Evolutionary conservation across 2,797 vertebrate species (phyloP).

Genomic region (Paguma larvata): DNA sequence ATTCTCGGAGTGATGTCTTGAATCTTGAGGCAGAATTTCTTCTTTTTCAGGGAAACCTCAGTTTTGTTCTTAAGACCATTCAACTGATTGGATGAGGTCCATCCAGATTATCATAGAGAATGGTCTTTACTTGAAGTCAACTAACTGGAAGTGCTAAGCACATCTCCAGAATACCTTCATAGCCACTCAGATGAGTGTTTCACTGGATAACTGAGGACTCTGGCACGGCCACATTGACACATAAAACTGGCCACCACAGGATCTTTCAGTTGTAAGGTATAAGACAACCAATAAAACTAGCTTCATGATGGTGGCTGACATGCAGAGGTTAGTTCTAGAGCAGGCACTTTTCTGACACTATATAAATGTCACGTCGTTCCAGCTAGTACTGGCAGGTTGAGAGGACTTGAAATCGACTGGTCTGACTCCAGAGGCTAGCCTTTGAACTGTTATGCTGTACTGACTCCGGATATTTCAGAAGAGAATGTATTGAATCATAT

Average conservation of each 20-base stretch:
- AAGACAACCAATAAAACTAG: background rate
- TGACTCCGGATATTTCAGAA: background rate
- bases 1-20: background rate
- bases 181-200: background rate
- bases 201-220: background rate
- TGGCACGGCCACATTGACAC: background rate
- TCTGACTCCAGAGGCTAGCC: background rate
- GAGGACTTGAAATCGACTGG: background rate
- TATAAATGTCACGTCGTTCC: background rate
- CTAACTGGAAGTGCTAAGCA: background rate
- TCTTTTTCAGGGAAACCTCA: background rate
- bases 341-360: background rate
- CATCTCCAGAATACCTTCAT: background rate
- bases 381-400: background rate
- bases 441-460: background rate
- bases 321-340: background rate
- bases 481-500: background rate
- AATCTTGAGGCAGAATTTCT: conserved; percentile 3
- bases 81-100: background rate
- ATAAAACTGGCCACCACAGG: background rate
- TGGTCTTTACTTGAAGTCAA: background rate
- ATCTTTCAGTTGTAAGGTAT: background rate
- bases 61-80: background rate
- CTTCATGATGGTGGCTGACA: background rate
- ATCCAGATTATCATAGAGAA: background rate